phyloP scores from a whole-genome alignment of 2,113 vertebrate genomes.

The Petrocephalus microphthalmus region DNA sequence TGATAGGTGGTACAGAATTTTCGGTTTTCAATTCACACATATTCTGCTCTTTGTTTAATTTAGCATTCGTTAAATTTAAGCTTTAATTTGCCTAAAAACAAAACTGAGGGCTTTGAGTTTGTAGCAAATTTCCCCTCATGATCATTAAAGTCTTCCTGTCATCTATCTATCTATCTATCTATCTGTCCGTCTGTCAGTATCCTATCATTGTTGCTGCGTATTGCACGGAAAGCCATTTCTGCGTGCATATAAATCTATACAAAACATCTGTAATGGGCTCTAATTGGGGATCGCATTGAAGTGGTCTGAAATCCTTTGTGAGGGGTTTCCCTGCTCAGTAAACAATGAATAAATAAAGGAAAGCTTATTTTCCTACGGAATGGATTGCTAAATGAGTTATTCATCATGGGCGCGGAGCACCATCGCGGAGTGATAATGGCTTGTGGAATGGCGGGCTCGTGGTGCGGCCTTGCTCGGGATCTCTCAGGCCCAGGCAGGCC shows the following conservation, averaged over 20 bases:
- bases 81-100: neutral
- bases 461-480: neutral
- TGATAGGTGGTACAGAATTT: neutral
- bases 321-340: slow-evolving; percentile 30
- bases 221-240: slow-evolving; percentile 21
- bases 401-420: slow-evolving; percentile 27
- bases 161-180: neutral
- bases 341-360: slow-evolving; percentile 36
- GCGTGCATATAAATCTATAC: neutral
- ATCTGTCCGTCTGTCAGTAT: neutral
- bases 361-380: slow-evolving; percentile 32
- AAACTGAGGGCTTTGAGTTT: neutral
- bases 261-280: slow-evolving; percentile 26
- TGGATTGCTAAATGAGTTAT: slow-evolving; percentile 36
- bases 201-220: neutral
- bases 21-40: neutral
- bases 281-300: slow-evolving; percentile 17
- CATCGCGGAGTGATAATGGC: slow-evolving; percentile 34
- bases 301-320: slow-evolving; percentile 24
- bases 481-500: neutral
- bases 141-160: too few relatives aligned
- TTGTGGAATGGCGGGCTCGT: neutral
- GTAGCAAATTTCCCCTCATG: too few relatives aligned
- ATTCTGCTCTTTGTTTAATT: neutral
- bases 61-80: neutral